Percentiles rank a stretch among this genome's conserved stretches.
Evolutionary conservation across 2,888 invertebrate genomes (phyloP).

Genomic region (Drosophila longiperda): DNA sequence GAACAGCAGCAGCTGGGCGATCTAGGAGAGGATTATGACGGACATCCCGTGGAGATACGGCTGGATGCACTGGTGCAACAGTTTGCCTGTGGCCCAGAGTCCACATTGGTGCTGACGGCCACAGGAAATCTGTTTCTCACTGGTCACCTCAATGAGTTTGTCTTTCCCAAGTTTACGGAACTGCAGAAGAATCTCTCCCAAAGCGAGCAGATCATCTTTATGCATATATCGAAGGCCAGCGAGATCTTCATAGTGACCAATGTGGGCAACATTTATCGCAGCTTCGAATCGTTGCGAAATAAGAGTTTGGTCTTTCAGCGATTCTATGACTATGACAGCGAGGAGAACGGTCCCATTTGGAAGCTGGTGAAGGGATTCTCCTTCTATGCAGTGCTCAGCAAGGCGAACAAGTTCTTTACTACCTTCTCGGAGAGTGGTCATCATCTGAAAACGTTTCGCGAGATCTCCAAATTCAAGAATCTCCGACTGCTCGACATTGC

Average conservation of each 20-base stretch:
- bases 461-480: constrained; percentile 85
- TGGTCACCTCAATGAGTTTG: constrained; percentile 83
- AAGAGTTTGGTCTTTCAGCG: constrained; percentile 84
- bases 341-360: constrained; percentile 84
- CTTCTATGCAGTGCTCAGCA: constrained; percentile 83
- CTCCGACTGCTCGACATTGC: constrained; percentile 82
- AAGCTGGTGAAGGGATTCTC: constrained; percentile 83
- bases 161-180: constrained; percentile 83
- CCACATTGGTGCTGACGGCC: constrained; percentile 83
- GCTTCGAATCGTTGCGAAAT: constrained; percentile 81
- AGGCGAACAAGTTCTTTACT: constrained; percentile 84
- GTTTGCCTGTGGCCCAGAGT: constrained; percentile 83
- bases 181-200: constrained; percentile 82
- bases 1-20: constrained; percentile 80
- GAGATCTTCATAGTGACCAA: constrained; percentile 84
- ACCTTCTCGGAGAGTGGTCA: constrained; percentile 85
- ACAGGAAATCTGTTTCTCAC: constrained; percentile 81
- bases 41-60: constrained; percentile 81
- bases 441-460: constrained; percentile 84
- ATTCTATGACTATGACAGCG: constrained; percentile 84
- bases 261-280: constrained; percentile 83
- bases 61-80: constrained; percentile 79
- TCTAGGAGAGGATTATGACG: constrained; percentile 63
- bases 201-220: constrained; percentile 82
- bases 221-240: constrained; percentile 84